Percentiles rank a stretch among this genome's conserved stretches.
These are phyloP conservation scores for Pterocles orientalis DNA, from an alignment of 2,113 vertebrate species.

Conservation along the genomic window DNA sequence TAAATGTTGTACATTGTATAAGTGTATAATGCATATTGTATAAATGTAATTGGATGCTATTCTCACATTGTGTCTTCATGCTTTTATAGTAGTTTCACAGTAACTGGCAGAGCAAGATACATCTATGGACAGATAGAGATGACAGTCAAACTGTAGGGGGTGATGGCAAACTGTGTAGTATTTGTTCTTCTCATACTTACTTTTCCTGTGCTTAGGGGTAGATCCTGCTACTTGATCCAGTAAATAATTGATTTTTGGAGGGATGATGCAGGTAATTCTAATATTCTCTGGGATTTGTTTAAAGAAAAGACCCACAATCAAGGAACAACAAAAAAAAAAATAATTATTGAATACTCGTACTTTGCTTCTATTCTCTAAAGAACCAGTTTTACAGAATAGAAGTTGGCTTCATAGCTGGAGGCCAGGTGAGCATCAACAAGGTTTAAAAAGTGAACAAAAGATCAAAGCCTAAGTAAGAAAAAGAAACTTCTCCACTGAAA, in stretches of 20 bases:
- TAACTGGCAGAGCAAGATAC: not conserved
- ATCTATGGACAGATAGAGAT: not conserved
- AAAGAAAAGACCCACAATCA: not conserved
- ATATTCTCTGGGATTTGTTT: not conserved
- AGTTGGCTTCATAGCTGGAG: not conserved
- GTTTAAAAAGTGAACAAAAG: not conserved
- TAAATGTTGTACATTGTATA: not conserved
- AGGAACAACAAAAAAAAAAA: too few species aligned
- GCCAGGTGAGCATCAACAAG: not conserved
- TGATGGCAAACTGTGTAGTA: not conserved
- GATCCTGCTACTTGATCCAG: not conserved
- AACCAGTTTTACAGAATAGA: too few species aligned
- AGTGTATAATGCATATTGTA: not conserved
- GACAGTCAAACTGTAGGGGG: not conserved
- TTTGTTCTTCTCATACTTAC: not conserved
- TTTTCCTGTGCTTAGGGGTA: not conserved
- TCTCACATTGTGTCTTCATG: not conserved
- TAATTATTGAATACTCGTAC: not conserved
- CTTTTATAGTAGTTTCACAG: slow-evolving; percentile 35
- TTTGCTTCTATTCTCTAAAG: not conserved
- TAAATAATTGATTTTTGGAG: not conserved
- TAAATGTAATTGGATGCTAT: not conserved
- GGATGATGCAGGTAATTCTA: not conserved
- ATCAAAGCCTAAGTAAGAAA: not conserved
- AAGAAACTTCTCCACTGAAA: not conserved